A percentile compares a stretch with the other conserved stretches of the same genome.
phyloP scores from a whole-genome alignment of 2,797 vertebrate species.

The Siniperca undulata region DNA sequence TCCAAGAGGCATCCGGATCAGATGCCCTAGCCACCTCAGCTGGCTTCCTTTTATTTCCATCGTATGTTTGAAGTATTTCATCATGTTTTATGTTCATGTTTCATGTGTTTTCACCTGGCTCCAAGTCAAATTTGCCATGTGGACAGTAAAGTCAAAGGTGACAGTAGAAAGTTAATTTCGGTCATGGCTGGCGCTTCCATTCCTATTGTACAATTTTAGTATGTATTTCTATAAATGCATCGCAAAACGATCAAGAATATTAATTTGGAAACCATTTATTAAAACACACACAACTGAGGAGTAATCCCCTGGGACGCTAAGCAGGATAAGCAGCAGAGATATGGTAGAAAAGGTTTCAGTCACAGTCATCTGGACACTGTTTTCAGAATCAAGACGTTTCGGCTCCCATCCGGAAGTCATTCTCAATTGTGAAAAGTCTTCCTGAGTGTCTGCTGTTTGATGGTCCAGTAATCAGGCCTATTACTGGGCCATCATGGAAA shows the following conservation, averaged over 20 bases:
- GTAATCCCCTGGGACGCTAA: too few relatives aligned
- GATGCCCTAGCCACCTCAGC: too few relatives aligned
- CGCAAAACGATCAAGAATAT: background rate
- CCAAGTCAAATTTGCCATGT: fast-evolving
- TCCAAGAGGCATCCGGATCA: too few relatives aligned
- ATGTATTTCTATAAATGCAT: background rate
- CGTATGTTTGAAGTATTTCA: background rate
- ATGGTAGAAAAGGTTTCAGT: too few relatives aligned
- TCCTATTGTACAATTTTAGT: background rate
- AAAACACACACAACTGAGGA: background rate
- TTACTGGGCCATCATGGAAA: too few relatives aligned
- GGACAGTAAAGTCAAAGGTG: background rate
- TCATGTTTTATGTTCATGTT: background rate
- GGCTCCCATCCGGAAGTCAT: too few relatives aligned
- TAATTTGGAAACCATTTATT: background rate
- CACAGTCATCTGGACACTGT: too few relatives aligned
- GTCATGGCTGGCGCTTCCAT: background rate
- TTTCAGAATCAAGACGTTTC: too few relatives aligned
- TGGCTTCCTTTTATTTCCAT: too few relatives aligned
- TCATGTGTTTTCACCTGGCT: background rate
- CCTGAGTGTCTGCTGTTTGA: too few relatives aligned
- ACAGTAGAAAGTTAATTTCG: background rate
- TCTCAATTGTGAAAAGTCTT: too few relatives aligned
- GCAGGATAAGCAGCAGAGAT: background rate
- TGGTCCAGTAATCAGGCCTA: too few relatives aligned